Conservation (phyloP, 1,140 invertebrate genomes). For the Cydia splendana region DNA sequence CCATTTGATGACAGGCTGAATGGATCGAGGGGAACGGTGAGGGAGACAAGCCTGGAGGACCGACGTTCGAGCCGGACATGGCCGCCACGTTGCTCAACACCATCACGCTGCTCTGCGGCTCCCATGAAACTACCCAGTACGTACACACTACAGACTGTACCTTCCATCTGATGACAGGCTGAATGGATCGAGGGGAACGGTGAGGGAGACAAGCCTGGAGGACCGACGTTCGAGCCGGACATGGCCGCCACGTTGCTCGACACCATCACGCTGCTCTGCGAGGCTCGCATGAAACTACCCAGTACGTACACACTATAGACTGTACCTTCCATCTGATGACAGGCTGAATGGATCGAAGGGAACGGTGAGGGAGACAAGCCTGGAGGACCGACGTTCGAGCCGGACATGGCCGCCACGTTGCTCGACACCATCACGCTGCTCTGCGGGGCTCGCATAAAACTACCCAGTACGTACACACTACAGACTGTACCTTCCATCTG, state of each 20-base stretch:
- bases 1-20: conserved; percentile 40
- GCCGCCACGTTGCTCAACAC: conserved; percentile 57
- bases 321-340: neutral
- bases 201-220: conserved; percentile 43
- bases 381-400: conserved; percentile 42
- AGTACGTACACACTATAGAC: conserved; percentile 44
- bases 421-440: conserved; percentile 64
- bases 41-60: conserved; percentile 42
- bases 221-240: conserved; percentile 44
- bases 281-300: conserved; percentile 62
- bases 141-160: too few relatives aligned
- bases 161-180: too few relatives aligned
- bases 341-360: conserved; percentile 57
- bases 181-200: conserved; percentile 55
- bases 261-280: conserved; percentile 62
- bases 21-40: conserved; percentile 51
- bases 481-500: too few relatives aligned
- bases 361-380: conserved; percentile 42
- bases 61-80: conserved; percentile 41
- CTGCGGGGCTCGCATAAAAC: conserved; percentile 60
- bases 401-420: conserved; percentile 47
- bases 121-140: conserved; percentile 63
- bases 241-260: conserved; percentile 54
- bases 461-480: conserved; percentile 60
- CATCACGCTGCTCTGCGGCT: conserved; percentile 61